phyloP scores from a whole-genome alignment of 2,113 vertebrate genomes.

The Sceloporus undulatus region DNA sequence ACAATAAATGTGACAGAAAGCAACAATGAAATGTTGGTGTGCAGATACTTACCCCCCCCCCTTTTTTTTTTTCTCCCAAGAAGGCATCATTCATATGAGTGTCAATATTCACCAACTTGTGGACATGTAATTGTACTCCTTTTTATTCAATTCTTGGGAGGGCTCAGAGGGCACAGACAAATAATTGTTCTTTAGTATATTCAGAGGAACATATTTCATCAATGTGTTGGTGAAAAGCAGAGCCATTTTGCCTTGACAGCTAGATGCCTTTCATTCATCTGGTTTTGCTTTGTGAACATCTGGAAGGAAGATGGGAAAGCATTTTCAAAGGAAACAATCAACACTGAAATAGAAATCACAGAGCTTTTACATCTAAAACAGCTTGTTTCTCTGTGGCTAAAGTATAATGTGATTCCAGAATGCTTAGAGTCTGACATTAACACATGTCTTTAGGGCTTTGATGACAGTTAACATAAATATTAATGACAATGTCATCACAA shows the following conservation, averaged over 20 bases:
- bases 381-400: slow-evolving; percentile 59
- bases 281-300: slow-evolving; percentile 71
- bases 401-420: slow-evolving; percentile 50
- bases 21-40: not conserved
- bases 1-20: too few species aligned
- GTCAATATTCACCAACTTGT: not conserved
- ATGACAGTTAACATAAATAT: slow-evolving; percentile 69
- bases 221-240: slow-evolving; percentile 47
- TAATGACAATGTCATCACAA: slow-evolving; percentile 71
- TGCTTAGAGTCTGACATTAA: slow-evolving; percentile 57
- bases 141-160: not conserved
- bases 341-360: slow-evolving; percentile 54
- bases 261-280: slow-evolving; percentile 58
- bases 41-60: not conserved
- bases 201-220: slow-evolving; percentile 39
- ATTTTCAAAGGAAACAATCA: slow-evolving; percentile 73
- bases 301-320: slow-evolving; percentile 69
- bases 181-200: slow-evolving; percentile 39
- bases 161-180: not conserved
- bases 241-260: slow-evolving; percentile 57
- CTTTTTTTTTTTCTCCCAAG: not conserved
- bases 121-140: not conserved
- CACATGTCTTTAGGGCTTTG: slow-evolving; percentile 59
- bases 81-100: not conserved
- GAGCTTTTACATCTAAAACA: slow-evolving; percentile 68